Base-by-base conservation (phyloP, 2,797 vertebrate species). In the Sebastes vulpes region DNA sequence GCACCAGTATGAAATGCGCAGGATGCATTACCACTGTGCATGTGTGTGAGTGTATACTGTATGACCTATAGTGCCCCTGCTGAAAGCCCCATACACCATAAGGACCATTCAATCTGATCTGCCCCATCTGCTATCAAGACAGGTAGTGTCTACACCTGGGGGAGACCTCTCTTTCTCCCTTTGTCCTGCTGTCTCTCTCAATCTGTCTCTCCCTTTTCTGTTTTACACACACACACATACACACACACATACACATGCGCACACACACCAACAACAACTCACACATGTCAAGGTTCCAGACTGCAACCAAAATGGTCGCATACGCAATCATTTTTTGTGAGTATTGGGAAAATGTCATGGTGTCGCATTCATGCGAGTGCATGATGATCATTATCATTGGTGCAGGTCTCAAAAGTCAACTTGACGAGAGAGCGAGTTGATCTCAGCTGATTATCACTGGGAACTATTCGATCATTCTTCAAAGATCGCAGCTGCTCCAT, bases 61-160 rank as follows among this genome's bases (percentile, higher is more conserved):
- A n/a, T 82, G 86, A 86, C 87, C 86, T 78, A 69, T 65, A 29
- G 72, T 63, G 75, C 54, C 82, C 76, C 78, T 29, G 72, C 72
- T 88, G 87, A 88, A 82, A 79, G 76, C 78, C 58, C 67, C 16
- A 26, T 32, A 60, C 81, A 77, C 84, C 88, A 85, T 67, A 77
- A 83, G 82, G 86, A 59, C 81, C 77, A 72, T 61, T 82, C 71
- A 63, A 85, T 90, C 90, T 92, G 89, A 94, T 94, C 76, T 75
- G 69, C 68, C 85, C 83, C 91, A 92, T 93, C 92, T 95, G 92
- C 86, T 92, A 85, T 86, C 82, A 88, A 92, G 88, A 93, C 91
- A 93, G 90, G 85, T 90, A 86, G 75, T 77, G 89, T 92, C 82
- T 84, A 79, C 75, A 85, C 84, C 82, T 81, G 72, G 72, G 77